Evolutionary conservation across 2,113 vertebrate species (phyloP).

Genomic region (Muscicapa adusta): DNA sequence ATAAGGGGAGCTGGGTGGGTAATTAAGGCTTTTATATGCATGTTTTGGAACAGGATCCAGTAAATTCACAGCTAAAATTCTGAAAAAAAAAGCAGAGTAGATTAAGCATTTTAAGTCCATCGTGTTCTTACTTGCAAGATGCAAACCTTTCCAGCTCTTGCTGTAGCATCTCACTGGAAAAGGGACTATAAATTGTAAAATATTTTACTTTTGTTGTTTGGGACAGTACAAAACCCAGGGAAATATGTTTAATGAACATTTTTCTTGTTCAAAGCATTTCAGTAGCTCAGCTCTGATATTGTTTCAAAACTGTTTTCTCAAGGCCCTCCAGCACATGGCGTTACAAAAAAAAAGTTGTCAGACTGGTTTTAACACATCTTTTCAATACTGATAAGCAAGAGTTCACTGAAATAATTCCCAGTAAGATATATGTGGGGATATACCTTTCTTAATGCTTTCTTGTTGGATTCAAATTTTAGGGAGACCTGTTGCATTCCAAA

Average conservation of each 20-base stretch:
- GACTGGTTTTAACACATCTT: conserved; percentile 81
- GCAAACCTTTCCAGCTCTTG: background rate
- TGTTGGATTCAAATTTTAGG: background rate
- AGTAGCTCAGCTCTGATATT: conserved; percentile 53
- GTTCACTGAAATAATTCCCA: conserved; percentile 63
- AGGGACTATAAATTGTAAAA: background rate
- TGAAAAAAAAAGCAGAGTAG: background rate
- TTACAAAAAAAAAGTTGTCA: conserved; percentile 69
- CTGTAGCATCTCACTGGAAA: background rate
- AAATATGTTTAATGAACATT: conserved; percentile 37
- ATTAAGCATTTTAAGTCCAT: background rate
- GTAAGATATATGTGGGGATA: conserved; percentile 36
- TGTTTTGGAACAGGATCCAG: conserved; percentile 32
- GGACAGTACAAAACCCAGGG: background rate
- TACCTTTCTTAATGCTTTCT: background rate
- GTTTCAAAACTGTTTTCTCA: conserved; percentile 72
- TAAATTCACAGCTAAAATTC: background rate
- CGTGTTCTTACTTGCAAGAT: conserved; percentile 27
- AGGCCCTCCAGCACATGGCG: conserved; percentile 67
- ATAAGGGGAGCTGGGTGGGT: conserved; percentile 36
- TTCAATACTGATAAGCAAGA: conserved; percentile 72
- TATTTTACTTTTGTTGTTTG: conserved; percentile 15
- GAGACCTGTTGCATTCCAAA: background rate
- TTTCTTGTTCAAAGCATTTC: conserved; percentile 49
- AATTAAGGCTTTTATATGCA: conserved; percentile 1